Evolutionary conservation across 2,888 invertebrate species (phyloP).

Genomic region (Argyresthia goedartella): DNA sequence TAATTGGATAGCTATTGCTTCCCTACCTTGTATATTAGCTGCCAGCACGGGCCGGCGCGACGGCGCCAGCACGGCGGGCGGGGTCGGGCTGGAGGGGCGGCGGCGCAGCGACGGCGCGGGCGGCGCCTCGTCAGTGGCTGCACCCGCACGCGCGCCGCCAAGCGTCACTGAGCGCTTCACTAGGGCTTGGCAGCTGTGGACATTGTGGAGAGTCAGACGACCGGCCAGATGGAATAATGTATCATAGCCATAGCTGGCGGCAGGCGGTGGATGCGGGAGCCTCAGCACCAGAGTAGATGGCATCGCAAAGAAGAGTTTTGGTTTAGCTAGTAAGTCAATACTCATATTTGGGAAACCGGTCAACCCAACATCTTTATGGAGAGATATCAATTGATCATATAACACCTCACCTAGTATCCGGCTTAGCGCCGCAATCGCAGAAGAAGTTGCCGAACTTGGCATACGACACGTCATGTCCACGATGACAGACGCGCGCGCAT

Average conservation of each 20-base stretch:
- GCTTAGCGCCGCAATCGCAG: slow-evolving; percentile 98
- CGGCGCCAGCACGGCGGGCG: slow-evolving; percentile 27
- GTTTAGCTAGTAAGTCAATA: no score
- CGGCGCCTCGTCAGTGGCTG: slow-evolving; percentile 39
- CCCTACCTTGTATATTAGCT: slow-evolving; percentile 51
- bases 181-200: slow-evolving; percentile 53
- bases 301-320: no score
- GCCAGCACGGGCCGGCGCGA: slow-evolving; percentile 47
- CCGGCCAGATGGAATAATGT: no score
- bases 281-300: no score
- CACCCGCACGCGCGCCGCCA: slow-evolving; percentile 37
- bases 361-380: no score
- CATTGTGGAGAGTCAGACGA: no score
- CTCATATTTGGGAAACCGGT: no score
- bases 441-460: slow-evolving; percentile 99
- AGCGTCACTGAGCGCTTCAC: slow-evolving; percentile 43
- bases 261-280: no score
- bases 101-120: slow-evolving; percentile 58
- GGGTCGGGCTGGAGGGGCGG: slow-evolving; percentile 53
- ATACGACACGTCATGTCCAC: slow-evolving; percentile 95
- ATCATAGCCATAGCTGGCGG: no score
- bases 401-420: slow-evolving; percentile 71
- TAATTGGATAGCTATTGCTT: no score
- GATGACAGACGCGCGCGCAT: slow-evolving; percentile 97
- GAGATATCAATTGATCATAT: no score